Base-by-base conservation (phyloP, 2,888 invertebrate genomes). In the Gandaritis pyraliata region DNA sequence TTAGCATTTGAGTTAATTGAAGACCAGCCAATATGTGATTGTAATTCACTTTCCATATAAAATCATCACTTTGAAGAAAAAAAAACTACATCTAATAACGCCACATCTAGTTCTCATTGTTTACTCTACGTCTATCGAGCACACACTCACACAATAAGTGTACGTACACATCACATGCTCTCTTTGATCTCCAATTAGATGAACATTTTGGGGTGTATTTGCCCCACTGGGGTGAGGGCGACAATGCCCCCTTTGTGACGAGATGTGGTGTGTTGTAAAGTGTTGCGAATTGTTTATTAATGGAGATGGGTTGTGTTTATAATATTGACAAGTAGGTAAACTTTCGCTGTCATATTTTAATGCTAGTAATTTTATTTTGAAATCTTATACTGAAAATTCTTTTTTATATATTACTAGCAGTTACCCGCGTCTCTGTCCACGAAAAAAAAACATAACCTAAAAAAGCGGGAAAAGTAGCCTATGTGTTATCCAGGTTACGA, bases 181-280 rank as follows among this genome's bases (percentile, higher is more conserved):
- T 83, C 89, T 90, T 92, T 92, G 91, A 91, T 90, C 86, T 91
- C 88, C 87, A 90, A 91, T 91, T 90, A 92, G 90, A 90, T 87
- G 90, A 88, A 87, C 90, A 90, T 90, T 91, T 91, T 87, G 89
- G 90, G 91, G 88, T 59, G 43, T 52, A 57, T 66, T 62, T 63
- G 64, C 58, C 65, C 64, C 61, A 58, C 58, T 58, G 63, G 61
- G 63, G 58, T 13, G 66, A 68, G 70, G 74, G 72, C 58, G 77
- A 76, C 73, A 76, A 80, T 80, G 77, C 76, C 76, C 61, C 59
- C 61, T 65, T 64, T 67, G 56, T 64, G 48, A 63, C 62, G 55
- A 48, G 30, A 55, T 66, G 64, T 64, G 58, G 61, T 66, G 64
- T 64, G 58, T 57, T 54, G 53, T 49, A 58, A 61, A 48, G 52